Base-by-base conservation (phyloP, 2,797 vertebrate species). In the Loris lydekkerianus region DNA sequence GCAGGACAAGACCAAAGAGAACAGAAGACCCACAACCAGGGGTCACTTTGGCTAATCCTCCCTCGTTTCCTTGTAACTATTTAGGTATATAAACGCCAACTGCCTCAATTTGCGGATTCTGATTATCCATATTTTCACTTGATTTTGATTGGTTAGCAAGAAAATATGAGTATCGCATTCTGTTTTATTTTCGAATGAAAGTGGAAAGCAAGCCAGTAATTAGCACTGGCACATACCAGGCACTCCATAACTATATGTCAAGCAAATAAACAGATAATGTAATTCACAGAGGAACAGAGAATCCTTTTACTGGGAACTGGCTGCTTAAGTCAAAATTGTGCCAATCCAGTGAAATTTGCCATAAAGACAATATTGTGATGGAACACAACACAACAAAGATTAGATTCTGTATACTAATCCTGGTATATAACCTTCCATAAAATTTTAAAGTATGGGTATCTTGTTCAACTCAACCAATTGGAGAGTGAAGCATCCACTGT, bases 101-200 rank as follows among this genome's bases (percentile, higher is more conserved):
- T 60, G 37, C 60, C 4, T 86, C 67, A 81, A 75, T 86, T 81
- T 81, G 81, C 20, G 4, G 40, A 37, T 82, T 81, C 15, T 67
- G 31, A 75, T 61, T 29, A 72, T 85, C 85, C 3, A 49, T 15
- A 20, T 86, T 60, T 86, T 40, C 46, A 69, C 49, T 81, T 90
- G 73, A 73, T 73, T 86, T 75, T 65, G 40, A 61, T 17, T 90
- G 49, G 21, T 73, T 67, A 90, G 13, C 37, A 61, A 61, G 76
- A 90, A 95, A 67, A 93, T 58, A 5, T 31, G 21, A 67, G 23
- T 63, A 43, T 34, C 25, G 2, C 31, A n/a, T 21, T 60, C 9
- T 82, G 53, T 70, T 60, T 85, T 53, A 70, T 92, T 89, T 75
- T 86, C 73, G 53, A 18, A 67, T 67, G 18, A 67, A 85, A 78